A percentile compares a stretch with the other conserved stretches of the same genome.
phyloP scores from a whole-genome alignment of 2,797 vertebrate genomes.

The Cyclopterus lumpus region DNA sequence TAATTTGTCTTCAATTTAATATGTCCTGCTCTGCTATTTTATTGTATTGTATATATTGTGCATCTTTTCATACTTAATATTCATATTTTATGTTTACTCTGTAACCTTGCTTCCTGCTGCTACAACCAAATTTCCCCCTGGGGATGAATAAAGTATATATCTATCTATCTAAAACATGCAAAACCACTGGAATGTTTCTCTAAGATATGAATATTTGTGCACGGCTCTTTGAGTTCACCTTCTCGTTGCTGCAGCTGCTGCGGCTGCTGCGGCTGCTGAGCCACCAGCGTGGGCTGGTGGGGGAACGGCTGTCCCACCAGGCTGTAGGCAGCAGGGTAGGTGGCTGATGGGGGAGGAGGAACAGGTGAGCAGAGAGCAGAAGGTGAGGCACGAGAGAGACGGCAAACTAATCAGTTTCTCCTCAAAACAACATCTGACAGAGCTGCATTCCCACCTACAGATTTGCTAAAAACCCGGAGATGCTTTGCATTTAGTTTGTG shows the following conservation, averaged over 20 bases:
- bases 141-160: too few species aligned
- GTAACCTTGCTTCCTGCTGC: too few species aligned
- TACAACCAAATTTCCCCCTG: too few species aligned
- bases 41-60: too few species aligned
- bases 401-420: conserved; percentile 25
- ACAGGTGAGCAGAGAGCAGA: conserved; percentile 47
- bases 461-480: conserved; percentile 24
- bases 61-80: too few species aligned
- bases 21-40: too few species aligned
- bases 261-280: conserved; percentile 90
- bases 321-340: conserved; percentile 93
- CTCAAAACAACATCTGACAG: conserved; percentile 48
- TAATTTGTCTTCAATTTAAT: too few species aligned
- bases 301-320: conserved; percentile 94
- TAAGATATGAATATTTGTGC: conserved; percentile 24
- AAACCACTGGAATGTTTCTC: conserved; percentile 23
- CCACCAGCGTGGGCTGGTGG: conserved; percentile 90
- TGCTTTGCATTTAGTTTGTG: conserved; percentile 41
- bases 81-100: too few species aligned
- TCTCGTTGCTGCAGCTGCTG: conserved; percentile 92
- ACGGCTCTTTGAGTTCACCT: conserved; percentile 77
- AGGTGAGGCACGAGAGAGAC: conserved; percentile 5
- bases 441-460: conserved; percentile 42
- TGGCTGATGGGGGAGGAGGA: conserved; percentile 81
- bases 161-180: background rate